Conservation (phyloP, 2,113 vertebrate species). For the Nicator chloris region DNA sequence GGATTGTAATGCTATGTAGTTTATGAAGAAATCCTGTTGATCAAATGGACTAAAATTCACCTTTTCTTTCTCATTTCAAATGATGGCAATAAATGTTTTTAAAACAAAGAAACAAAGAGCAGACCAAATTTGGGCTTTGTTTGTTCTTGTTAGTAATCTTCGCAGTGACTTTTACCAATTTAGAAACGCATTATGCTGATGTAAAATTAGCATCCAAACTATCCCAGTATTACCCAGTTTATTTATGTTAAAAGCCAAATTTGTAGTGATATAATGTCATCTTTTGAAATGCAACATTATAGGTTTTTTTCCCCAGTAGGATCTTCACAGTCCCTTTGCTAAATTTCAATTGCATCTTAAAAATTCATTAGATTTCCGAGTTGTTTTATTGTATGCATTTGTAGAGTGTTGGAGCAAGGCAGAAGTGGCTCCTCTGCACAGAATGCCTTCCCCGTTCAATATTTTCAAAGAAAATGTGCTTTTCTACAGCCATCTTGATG, state of each 20-base stretch:
- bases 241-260: neutral
- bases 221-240: neutral
- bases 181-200: neutral
- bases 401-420: neutral
- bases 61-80: neutral
- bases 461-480: neutral
- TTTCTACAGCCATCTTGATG: neutral
- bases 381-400: neutral
- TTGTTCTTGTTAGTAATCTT: neutral
- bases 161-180: neutral
- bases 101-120: neutral
- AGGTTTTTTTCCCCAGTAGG: neutral
- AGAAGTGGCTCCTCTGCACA: neutral
- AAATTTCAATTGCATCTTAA: neutral
- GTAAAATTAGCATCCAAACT: conserved; percentile 4
- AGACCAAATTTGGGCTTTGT: neutral
- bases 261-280: neutral
- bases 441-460: neutral
- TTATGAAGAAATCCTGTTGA: neutral
- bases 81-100: neutral
- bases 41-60: neutral
- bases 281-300: neutral
- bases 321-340: neutral
- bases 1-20: neutral
- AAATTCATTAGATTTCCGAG: conserved; percentile 14